phyloP scores from a whole-genome alignment of 2,888 invertebrate species.

The Eupsilia transversa region DNA sequence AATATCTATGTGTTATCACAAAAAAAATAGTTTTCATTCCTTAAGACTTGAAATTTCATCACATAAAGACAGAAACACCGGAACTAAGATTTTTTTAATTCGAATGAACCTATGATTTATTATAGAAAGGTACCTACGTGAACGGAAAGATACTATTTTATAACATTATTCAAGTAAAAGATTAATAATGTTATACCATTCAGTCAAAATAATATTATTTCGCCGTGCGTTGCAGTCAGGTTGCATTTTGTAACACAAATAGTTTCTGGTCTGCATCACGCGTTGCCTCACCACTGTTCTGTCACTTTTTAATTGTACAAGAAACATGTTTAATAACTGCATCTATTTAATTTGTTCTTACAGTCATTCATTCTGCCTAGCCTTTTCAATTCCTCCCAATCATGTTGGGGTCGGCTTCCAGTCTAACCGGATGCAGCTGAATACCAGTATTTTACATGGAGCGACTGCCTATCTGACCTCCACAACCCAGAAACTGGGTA shows the following conservation, averaged over 20 bases:
- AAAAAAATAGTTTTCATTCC: not conserved
- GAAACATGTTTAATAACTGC: not conserved
- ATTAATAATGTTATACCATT: not conserved
- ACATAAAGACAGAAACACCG: not conserved
- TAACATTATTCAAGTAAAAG: not conserved
- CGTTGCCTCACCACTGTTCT: conserved; percentile 18
- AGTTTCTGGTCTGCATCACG: conserved; percentile 23
- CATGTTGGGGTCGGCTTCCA: too few species aligned
- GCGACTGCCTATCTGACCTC: too few species aligned
- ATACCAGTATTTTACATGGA: too few species aligned
- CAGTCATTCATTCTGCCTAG: too few species aligned
- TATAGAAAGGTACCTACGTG: not conserved
- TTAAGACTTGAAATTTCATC: too few species aligned
- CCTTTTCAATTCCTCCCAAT: too few species aligned
- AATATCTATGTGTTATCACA: not conserved
- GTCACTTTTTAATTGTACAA: conserved; percentile 14
- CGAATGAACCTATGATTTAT: not conserved
- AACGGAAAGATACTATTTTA: not conserved
- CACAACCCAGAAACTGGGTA: too few species aligned
- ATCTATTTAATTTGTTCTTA: not conserved
- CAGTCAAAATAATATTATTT: too few species aligned
- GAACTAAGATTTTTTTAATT: not conserved
- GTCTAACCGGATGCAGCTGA: too few species aligned
- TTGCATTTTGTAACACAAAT: conserved; percentile 14
- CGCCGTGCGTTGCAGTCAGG: not conserved